phyloP scores from a whole-genome alignment of 2,797 vertebrate genomes.

The Semaprochilodus insignis region DNA sequence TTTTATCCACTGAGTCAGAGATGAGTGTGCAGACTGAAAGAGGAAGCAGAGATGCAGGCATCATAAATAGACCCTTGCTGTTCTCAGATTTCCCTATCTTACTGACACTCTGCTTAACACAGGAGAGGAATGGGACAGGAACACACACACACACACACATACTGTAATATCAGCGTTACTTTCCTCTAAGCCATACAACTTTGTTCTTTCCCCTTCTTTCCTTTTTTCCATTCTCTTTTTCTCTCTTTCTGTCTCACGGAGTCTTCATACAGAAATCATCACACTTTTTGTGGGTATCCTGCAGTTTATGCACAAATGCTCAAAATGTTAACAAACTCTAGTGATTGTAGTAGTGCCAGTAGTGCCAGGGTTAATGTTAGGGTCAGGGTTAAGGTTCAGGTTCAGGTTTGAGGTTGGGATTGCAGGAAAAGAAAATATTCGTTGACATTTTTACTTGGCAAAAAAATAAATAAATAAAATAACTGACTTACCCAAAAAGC shows the following conservation, averaged over 20 bases:
- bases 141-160: not conserved
- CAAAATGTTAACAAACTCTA: not conserved
- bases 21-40: constrained; percentile 46
- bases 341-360: not conserved
- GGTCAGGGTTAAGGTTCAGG: not conserved
- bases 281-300: not conserved
- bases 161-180: not conserved
- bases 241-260: too few species aligned
- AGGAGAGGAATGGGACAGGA: not conserved
- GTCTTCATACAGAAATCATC: not conserved
- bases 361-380: not conserved
- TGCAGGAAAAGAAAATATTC: not conserved
- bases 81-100: constrained; percentile 49
- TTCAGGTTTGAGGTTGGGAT: not conserved
- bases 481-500: too few species aligned
- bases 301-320: not conserved
- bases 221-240: not conserved
- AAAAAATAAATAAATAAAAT: too few species aligned
- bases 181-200: not conserved
- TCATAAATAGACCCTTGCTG: constrained; percentile 43
- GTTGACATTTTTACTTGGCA: not conserved
- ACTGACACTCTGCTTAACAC: constrained; percentile 21
- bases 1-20: constrained; percentile 30
- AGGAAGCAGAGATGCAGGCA: constrained; percentile 41
- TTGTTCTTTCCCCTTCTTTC: not conserved